A percentile compares a stretch with the other conserved stretches of the same genome.
phyloP scores from a whole-genome alignment of 2,797 vertebrate species.

The Petrocephalus sullivani region DNA sequence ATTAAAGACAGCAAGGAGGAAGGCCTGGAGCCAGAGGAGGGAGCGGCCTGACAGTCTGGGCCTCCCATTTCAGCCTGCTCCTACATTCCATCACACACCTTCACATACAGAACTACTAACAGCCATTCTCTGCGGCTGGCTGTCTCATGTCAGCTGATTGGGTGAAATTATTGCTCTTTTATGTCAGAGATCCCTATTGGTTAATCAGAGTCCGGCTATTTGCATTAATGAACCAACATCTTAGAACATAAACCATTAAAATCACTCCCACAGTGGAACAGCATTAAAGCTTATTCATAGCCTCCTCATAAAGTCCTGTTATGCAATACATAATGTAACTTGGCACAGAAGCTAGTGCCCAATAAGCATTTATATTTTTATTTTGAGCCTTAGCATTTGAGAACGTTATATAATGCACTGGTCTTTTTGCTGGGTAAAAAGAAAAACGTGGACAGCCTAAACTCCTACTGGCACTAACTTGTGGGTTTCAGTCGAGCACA shows the following conservation, averaged over 20 bases:
- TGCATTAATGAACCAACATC: background rate
- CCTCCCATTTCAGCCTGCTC: background rate
- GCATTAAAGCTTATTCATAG: background rate
- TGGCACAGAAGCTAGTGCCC: background rate
- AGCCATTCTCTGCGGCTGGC: background rate
- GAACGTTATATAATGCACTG: slow-evolving; percentile 2
- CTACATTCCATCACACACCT: background rate
- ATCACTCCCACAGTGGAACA: background rate
- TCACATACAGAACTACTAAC: background rate
- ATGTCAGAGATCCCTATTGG: slow-evolving; percentile 5
- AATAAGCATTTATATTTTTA: background rate
- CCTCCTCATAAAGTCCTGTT: background rate
- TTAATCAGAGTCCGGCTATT: background rate
- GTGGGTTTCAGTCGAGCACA: background rate
- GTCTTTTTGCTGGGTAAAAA: background rate
- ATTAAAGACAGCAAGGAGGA: background rate
- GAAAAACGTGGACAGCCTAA: background rate
- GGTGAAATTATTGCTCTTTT: background rate
- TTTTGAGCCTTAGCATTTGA: background rate
- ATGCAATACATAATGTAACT: background rate
- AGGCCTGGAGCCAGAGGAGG: background rate
- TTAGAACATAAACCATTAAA: slow-evolving; percentile 1
- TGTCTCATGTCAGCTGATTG: slow-evolving; percentile 8
- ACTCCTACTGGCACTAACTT: background rate
- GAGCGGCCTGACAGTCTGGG: background rate